Base-by-base conservation (phyloP, 2,888 invertebrate genomes). In the Rotaria sp. region DNA sequence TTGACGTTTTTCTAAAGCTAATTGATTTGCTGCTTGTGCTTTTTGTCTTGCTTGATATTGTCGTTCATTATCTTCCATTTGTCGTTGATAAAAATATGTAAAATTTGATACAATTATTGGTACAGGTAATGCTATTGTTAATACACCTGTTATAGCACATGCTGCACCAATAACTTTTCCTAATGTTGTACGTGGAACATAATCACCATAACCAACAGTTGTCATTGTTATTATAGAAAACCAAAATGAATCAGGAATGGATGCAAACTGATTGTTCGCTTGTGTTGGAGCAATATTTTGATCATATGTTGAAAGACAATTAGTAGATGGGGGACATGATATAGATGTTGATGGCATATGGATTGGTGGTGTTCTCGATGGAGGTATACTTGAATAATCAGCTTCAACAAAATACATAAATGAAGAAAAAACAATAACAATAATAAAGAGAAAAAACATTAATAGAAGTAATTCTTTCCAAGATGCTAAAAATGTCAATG, bases 221-320 rank as follows among this genome's bases (percentile, higher is more conserved):
- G 85, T 85, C 85, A 85, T 85, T n/a, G 85, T 26, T 38, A 91
- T 90, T 41, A 91, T 90, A 11, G 90, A 89, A 90, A 90, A 91
- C 90, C 90, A 91, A 88, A 91, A 91, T 7, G 90, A 90, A 57
- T 90, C 90, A 1, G 91, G 91, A 80, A 91, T 91, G 85, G 90
- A 90, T 35, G 87, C 88, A 86, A 91, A 89, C 86, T 90, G 89
- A 74, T 30, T 55, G 15, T 89, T 87, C 13, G 88, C 85, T 30
- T 67, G 67, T 35, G 67, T 67, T 35, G 67, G 3, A 18, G 35
- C 21, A 67, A 30, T 5, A 67, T 67, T 67, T 11, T 88, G 86
- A 38, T 89, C 88, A 15, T 88, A 89, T 75, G 89, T 87, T 87
- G 91, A 91, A 38, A 90, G 90, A 87, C 89, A 91, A 88, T 88